Conservation (phyloP, 2,797 vertebrate genomes). For the Chloroceryle inda region DNA sequence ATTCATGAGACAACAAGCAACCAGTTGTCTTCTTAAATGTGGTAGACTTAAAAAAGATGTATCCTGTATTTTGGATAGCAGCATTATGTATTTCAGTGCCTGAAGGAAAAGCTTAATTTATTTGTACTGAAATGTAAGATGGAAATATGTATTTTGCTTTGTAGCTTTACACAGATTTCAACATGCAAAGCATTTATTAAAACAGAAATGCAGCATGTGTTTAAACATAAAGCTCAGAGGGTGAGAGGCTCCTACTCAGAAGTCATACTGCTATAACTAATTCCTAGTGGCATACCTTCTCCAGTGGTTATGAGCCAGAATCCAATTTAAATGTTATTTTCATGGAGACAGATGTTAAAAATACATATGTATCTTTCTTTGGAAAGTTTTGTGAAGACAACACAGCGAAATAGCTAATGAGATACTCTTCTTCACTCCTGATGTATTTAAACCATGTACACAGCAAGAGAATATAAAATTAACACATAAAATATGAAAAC, state of each 20-base stretch:
- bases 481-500: neutral
- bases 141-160: slow-evolving; percentile 3
- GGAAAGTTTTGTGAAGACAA: neutral
- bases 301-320: neutral
- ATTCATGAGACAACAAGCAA: neutral
- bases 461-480: neutral
- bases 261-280: neutral
- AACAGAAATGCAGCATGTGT: neutral
- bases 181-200: slow-evolving; percentile 31
- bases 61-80: neutral
- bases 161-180: slow-evolving; percentile 9
- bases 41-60: neutral
- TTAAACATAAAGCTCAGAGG: neutral
- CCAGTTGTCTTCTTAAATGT: neutral
- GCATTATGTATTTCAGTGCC: neutral
- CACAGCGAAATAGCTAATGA: neutral
- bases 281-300: neutral
- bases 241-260: neutral
- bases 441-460: neutral
- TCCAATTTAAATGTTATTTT: neutral
- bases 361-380: rapidly evolving
- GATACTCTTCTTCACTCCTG: neutral
- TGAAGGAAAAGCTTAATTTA: neutral
- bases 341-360: neutral
- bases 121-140: neutral